phyloP scores from a whole-genome alignment of 2,888 invertebrate genomes.

The Apoderus coryli region DNA sequence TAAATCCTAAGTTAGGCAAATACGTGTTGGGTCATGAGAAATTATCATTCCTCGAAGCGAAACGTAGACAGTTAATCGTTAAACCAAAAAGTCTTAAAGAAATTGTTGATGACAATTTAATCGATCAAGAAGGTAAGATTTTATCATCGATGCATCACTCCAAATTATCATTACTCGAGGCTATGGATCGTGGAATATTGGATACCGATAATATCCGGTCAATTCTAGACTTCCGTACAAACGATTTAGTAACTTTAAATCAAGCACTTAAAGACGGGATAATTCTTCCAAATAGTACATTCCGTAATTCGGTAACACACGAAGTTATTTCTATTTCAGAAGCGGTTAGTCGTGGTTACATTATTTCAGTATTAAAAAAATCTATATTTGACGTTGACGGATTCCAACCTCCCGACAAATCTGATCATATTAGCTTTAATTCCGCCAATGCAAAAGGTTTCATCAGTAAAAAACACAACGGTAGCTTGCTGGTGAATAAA shows the following conservation, averaged over 20 bases:
- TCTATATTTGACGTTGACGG: conserved; percentile 88
- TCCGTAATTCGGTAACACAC: conserved; percentile 57
- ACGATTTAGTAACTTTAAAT: conserved; percentile 65
- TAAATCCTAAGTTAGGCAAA: conserved; percentile 70
- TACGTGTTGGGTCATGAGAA: conserved; percentile 60
- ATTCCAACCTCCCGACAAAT: conserved; percentile 68
- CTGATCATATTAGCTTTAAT: conserved; percentile 73
- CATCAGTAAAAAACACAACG: conserved; percentile 57
- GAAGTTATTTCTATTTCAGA: conserved; percentile 66
- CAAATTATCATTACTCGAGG: conserved; percentile 67
- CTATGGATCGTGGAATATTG: conserved; percentile 73
- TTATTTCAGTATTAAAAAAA: conserved; percentile 74
- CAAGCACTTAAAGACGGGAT: conserved; percentile 75
- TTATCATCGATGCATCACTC: conserved; percentile 66
- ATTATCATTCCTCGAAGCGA: conserved; percentile 69
- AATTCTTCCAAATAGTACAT: conserved; percentile 59
- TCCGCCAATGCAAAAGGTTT: conserved; percentile 62
- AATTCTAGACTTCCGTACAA: conserved; percentile 64
- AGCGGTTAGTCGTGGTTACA: conserved; percentile 78
- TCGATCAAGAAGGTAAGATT: conserved; percentile 64
- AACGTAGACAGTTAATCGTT: conserved; percentile 60
- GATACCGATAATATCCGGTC: conserved; percentile 76
- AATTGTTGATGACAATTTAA: conserved; percentile 61
- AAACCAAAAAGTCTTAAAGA: conserved; percentile 91
- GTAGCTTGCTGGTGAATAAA: conserved; percentile 55